A percentile compares a stretch with the other conserved stretches of the same genome.
Evolutionary conservation across 2,113 vertebrate genomes (phyloP).

Genomic region (Prunella himalayana): DNA sequence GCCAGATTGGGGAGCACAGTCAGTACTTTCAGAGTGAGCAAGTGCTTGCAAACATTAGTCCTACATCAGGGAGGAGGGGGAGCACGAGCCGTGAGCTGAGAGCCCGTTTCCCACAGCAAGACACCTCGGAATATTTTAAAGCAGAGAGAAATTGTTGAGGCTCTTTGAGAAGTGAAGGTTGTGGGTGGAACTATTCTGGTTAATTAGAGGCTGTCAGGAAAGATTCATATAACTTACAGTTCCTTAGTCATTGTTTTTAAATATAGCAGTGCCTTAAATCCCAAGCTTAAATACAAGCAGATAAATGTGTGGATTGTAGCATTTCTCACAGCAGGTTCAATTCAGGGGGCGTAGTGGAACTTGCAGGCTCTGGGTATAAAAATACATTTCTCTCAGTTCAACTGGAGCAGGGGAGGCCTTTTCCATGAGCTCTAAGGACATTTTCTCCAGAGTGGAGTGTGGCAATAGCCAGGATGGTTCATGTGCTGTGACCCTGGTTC

Average conservation of each 20-base stretch:
- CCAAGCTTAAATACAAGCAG: not conserved
- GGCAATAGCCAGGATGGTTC: fast-evolving
- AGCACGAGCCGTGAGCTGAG: not conserved
- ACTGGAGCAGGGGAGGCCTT: not conserved
- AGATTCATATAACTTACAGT: constrained; percentile 42
- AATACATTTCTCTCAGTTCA: constrained; percentile 7
- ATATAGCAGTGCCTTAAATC: constrained; percentile 37
- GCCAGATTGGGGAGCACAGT: not conserved
- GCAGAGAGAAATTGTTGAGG: not conserved
- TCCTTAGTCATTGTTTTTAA: constrained; percentile 63
- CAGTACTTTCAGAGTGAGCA: not conserved
- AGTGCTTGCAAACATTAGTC: not conserved
- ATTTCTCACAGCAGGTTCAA: constrained; percentile 49
- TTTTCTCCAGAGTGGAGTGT: fast-evolving
- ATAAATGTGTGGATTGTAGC: constrained; percentile 21
- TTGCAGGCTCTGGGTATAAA: constrained; percentile 9
- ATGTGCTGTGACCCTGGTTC: not conserved
- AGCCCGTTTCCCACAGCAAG: not conserved
- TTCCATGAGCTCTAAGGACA: not conserved
- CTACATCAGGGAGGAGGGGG: not conserved
- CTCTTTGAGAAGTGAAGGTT: not conserved
- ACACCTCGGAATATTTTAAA: not conserved
- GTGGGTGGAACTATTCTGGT: constrained; percentile 57
- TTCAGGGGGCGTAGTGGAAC: constrained; percentile 45
- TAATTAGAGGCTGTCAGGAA: constrained; percentile 44